These are phyloP conservation scores for Orientallactaga bullata DNA, from an alignment of 2,113 vertebrate species.

Conservation along the genomic window DNA sequence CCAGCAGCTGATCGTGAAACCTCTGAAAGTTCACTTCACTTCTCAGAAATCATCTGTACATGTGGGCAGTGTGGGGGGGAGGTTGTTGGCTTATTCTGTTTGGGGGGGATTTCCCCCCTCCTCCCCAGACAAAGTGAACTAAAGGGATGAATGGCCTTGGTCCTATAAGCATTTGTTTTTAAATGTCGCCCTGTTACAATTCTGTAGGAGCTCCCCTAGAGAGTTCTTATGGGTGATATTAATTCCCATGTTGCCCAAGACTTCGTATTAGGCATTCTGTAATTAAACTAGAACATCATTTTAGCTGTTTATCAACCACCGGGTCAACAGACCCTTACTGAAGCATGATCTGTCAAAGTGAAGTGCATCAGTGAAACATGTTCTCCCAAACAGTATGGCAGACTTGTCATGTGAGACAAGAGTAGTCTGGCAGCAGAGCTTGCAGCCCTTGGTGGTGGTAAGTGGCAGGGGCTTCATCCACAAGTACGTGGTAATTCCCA, in stretches of 20 bases:
- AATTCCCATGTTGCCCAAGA: not conserved
- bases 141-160: conserved; percentile 72
- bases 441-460: not conserved
- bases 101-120: conserved; percentile 73
- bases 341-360: conserved; percentile 18
- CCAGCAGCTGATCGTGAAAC: conserved; percentile 86
- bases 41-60: conserved; percentile 71
- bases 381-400: not conserved
- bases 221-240: not conserved
- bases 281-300: not conserved
- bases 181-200: conserved; percentile 48
- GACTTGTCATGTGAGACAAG: not conserved
- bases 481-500: not conserved
- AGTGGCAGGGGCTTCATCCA: not conserved
- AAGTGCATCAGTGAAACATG: not conserved
- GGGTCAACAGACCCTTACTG: not conserved
- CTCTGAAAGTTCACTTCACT: conserved; percentile 79
- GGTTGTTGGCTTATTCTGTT: conserved; percentile 72
- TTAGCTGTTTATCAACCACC: not conserved
- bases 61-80: conserved; percentile 46
- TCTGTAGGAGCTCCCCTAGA: not conserved
- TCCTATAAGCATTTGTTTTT: conserved; percentile 51
- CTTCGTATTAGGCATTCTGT: not conserved
- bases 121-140: conserved; percentile 26
- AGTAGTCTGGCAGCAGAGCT: not conserved